Evolutionary conservation across 2,113 vertebrate species (phyloP).

Genomic region (Apodemus speciosus): DNA sequence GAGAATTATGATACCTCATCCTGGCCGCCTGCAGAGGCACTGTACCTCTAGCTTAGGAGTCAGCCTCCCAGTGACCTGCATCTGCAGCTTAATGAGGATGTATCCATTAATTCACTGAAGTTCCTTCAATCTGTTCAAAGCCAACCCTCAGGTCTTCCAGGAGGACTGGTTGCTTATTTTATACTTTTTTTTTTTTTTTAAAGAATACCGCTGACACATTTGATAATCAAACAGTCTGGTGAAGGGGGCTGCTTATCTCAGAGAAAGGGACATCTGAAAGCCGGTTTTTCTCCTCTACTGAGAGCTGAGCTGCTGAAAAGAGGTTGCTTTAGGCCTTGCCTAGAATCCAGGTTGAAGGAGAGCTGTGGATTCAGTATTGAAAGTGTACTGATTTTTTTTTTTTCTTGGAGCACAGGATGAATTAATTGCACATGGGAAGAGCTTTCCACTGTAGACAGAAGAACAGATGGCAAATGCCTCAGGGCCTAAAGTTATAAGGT

Average conservation of each 20-base stretch:
- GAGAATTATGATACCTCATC: constrained; percentile 19
- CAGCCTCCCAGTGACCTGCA: background rate
- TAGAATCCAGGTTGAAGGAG: background rate
- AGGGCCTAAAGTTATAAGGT: background rate
- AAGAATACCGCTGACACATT: constrained; percentile 28
- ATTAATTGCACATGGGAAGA: background rate
- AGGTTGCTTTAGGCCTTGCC: constrained; percentile 12
- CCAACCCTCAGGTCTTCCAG: constrained; percentile 35
- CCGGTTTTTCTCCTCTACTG: constrained; percentile 13
- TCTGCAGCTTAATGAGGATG: constrained; percentile 54
- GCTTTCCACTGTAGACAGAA: background rate
- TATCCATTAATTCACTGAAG: constrained; percentile 41
- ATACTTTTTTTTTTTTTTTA: background rate
- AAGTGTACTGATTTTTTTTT: background rate
- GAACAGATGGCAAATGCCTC: background rate
- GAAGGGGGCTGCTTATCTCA: background rate
- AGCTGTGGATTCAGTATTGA: background rate
- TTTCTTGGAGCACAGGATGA: background rate
- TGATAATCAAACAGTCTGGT: constrained; percentile 56
- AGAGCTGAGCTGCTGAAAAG: constrained; percentile 22
- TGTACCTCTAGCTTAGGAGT: background rate
- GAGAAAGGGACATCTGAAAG: constrained; percentile 29
- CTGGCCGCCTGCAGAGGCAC: constrained; percentile 10
- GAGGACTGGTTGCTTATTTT: constrained; percentile 60
- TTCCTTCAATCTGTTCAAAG: constrained; percentile 55